phyloP scores from a whole-genome alignment of 2,888 invertebrate species.

The Meteorus cinctellus region DNA sequence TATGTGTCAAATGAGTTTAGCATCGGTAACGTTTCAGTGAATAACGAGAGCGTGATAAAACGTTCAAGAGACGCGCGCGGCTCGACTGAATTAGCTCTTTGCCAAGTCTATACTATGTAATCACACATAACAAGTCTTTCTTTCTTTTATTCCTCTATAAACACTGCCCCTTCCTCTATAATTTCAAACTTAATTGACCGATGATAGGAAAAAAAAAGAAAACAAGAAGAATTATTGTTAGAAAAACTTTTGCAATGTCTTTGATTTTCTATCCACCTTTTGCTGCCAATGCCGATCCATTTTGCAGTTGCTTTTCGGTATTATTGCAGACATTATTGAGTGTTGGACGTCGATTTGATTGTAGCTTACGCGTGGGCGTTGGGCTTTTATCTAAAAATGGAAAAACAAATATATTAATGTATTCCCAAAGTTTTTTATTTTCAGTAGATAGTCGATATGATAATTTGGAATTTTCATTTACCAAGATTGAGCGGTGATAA shows the following conservation, averaged over 20 bases:
- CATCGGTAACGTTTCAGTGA: slow-evolving; percentile 30
- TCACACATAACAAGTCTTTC: slow-evolving; percentile 54
- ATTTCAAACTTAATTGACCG: background rate
- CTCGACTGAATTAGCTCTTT: slow-evolving; percentile 67
- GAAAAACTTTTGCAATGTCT: slow-evolving; percentile 16
- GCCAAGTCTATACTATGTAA: slow-evolving; percentile 40
- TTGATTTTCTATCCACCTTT: slow-evolving; percentile 46
- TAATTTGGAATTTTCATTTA: slow-evolving; percentile 52
- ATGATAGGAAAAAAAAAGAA: background rate
- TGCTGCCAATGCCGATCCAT: slow-evolving; percentile 43
- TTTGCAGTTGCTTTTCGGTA: slow-evolving; percentile 40
- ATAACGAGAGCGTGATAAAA: slow-evolving; percentile 32
- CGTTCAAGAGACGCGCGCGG: slow-evolving; percentile 42
- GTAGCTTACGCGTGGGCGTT: slow-evolving; percentile 62
- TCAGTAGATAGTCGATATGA: background rate
- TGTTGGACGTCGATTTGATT: slow-evolving; percentile 49
- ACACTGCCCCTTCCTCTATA: slow-evolving; percentile 21
- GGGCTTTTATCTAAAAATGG: slow-evolving; percentile 68
- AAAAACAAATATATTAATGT: slow-evolving; percentile 38
- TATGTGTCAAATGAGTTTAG: slow-evolving; percentile 33
- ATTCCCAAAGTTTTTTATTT: background rate
- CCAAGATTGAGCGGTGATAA: slow-evolving; percentile 66
- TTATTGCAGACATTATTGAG: slow-evolving; percentile 37
- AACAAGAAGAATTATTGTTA: background rate
- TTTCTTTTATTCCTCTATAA: slow-evolving; percentile 46